Base-by-base conservation (phyloP, 2,888 invertebrate genomes). In the Ectemnius continuus region DNA sequence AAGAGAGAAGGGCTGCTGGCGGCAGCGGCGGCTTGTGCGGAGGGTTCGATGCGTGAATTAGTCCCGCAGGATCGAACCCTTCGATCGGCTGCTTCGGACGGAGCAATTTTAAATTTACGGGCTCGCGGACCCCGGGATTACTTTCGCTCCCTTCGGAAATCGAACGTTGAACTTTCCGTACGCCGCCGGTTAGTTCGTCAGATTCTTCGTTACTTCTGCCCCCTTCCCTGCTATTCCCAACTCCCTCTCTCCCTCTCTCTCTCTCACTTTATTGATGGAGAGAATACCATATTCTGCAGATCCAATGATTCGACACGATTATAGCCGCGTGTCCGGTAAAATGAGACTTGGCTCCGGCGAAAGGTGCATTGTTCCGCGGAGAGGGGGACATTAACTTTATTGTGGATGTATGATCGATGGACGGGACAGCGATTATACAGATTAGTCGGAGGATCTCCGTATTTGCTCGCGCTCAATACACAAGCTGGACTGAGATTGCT, bases 401-500 rank as follows among this genome's bases (percentile, higher is more conserved):
- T 88, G 88, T 87, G 79, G 79, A 77, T 85, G 80, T 78, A 86
- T 88, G 88, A 88, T 89, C 84, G 88, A 88, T 88, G 86, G 82
- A 36, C 65, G 75, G 68, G 46, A 67, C 77, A 66, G 70, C 84
- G 85, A 85, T 87, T 86, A 85, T 81, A 79, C 75, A 80, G 82
- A 86, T 86, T 87, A 81, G 73, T 75, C 26, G 13, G 66, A 65
- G 75, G 73, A 82, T 79, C 75, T 78, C 78, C 58, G 79, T 77
- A 79, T 83, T 84, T 83, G 78, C 76, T 76, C 76, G 61, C 64
- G 66, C 59, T 73, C 66, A 76, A 73, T 65, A 52, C 67, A 45
- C 75, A 74, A 71, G 69, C 75, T 70, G 45, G 61, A 20, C 63
- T 45, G 6, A 47, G 67, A 28, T 62, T 63, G 66, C 47, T 61